Base-by-base conservation (phyloP, 2,888 invertebrate genomes). In the Cylloceria caligata region DNA sequence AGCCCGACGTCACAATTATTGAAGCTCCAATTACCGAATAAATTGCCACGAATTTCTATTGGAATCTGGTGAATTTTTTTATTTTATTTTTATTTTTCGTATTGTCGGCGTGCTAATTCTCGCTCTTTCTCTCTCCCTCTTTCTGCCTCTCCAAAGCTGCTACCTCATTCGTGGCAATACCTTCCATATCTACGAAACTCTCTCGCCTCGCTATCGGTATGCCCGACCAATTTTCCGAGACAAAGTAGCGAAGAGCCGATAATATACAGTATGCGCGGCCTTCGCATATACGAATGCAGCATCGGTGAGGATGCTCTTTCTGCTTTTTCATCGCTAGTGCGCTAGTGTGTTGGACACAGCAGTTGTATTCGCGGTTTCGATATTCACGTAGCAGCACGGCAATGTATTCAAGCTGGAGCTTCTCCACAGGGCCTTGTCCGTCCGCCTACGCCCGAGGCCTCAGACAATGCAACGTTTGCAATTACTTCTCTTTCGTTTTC, bases 21-120 rank as follows among this genome's bases (percentile, higher is more conserved):
- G 86, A 87, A 83, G 85, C 88, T 86, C 85, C 86, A 87, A 89
- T 89, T 87, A 88, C 80, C 84, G 83, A 86, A 87, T 86, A 86
- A 86, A 88, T 87, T 86, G 87, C 84, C 83, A 85, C 72, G 86
- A 86, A 87, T 85, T 88, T 89, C 84, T 81, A 87, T 85, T 81
- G 77, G 55, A 76, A 69, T 42, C 6, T 11, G 30, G 34, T 34
- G 36, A 62, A 47, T 55, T 57, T 78, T 55, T 68, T 57, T 60
- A 49, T 49, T 65, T 57, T 64, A 60, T 69, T 67, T n/a, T 21
- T 34, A 36, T 36, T 74, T 62, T 45, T 68, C 65, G 47, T 30
- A 62, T 49, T 60, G 13, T 27, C n/a, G 42, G 49, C 19, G 16
- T 16, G 24, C n/a, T 45, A 16, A 3, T 75, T 79, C 42, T 55